A percentile compares a stretch with the other conserved stretches of the same genome.
phyloP scores from a whole-genome alignment of 2,888 invertebrate species.

The Xanthia icteritia region DNA sequence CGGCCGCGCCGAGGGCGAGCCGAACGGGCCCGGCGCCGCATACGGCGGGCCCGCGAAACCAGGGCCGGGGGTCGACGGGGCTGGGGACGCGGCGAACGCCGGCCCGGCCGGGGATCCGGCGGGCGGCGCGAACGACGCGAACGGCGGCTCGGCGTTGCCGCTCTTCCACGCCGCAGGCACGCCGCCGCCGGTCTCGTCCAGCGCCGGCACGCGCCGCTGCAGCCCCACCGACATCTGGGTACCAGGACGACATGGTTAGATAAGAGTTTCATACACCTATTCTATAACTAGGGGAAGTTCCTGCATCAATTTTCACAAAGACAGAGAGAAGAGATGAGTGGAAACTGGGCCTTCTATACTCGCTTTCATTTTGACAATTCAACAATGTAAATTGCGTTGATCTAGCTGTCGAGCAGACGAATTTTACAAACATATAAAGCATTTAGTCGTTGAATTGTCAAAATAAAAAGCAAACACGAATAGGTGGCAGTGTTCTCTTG shows the following conservation, averaged over 20 bases:
- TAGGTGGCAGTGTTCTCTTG: neutral
- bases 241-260: constrained; percentile 47
- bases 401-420: neutral
- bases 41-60: constrained; percentile 92
- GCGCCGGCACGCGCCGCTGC: constrained; percentile 93
- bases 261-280: constrained; percentile 12
- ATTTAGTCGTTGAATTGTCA: neutral
- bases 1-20: constrained; percentile 92
- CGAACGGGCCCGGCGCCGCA: constrained; percentile 92
- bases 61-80: constrained; percentile 94
- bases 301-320: neutral
- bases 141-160: constrained; percentile 90
- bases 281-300: neutral
- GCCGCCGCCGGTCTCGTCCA: constrained; percentile 87
- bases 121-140: constrained; percentile 94
- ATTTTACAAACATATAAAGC: neutral
- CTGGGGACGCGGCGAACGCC: constrained; percentile 92
- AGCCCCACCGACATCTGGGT: constrained; percentile 93
- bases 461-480: neutral
- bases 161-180: constrained; percentile 94
- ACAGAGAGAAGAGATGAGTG: neutral
- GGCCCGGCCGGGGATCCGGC: constrained; percentile 93
- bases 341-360: neutral
- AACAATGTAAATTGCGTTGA: neutral
- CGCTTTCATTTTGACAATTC: neutral